Percentiles rank a stretch among this genome's conserved stretches.
phyloP scores from a whole-genome alignment of 2,797 vertebrate genomes.

The Cephalopachus bancanus region DNA sequence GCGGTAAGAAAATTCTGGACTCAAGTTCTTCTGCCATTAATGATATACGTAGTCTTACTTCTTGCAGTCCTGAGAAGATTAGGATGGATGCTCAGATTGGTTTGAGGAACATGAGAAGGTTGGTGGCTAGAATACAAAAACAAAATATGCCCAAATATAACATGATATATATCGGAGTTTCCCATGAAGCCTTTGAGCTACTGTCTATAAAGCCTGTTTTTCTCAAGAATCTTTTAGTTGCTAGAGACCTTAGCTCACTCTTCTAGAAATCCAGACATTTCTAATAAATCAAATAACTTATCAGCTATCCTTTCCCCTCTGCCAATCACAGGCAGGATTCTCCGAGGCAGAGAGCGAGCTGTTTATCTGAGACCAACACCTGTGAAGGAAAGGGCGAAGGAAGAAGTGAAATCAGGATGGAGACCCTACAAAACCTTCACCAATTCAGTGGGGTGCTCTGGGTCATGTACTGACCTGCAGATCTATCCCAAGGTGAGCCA shows the following conservation, averaged over 20 bases:
- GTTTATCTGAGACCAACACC: not conserved
- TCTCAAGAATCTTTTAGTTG: not conserved
- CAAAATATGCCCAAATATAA: not conserved
- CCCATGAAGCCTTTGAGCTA: not conserved
- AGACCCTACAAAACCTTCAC: not conserved
- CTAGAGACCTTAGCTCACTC: not conserved
- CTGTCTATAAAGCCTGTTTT: not conserved
- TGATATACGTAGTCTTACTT: not conserved
- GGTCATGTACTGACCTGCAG: not conserved
- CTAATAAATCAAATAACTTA: not conserved
- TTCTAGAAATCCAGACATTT: not conserved
- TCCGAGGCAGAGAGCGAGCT: not conserved
- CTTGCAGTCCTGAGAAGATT: constrained; percentile 11
- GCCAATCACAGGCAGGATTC: not conserved
- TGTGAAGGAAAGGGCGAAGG: not conserved
- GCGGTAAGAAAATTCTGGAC: not conserved
- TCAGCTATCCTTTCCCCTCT: not conserved
- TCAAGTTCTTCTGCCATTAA: not conserved
- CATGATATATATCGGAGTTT: not conserved
- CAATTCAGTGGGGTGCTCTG: not conserved
- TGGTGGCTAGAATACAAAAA: not conserved
- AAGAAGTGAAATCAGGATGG: not conserved
- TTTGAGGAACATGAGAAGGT: not conserved
- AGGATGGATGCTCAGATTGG: not conserved
- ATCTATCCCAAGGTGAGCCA: not conserved